phyloP scores from a whole-genome alignment of 2,113 vertebrate genomes.

The Protobothrops mucrosquamatus region DNA sequence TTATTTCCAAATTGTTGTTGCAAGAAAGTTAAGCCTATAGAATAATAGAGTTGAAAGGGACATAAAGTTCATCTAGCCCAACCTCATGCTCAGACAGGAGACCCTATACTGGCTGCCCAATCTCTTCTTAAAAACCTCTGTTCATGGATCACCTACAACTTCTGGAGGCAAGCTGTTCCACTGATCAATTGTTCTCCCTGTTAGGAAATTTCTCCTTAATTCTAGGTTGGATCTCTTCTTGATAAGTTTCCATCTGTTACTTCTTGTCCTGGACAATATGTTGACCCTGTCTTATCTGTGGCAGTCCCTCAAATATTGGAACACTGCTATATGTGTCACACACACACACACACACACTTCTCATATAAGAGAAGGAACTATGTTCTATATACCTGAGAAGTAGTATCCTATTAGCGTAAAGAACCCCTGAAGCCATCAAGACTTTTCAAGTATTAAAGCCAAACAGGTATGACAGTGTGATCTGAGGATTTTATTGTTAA shows the following conservation, averaged over 20 bases:
- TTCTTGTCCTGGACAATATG: background rate
- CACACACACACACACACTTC: background rate
- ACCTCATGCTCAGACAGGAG: background rate
- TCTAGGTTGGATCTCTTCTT: background rate
- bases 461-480: background rate
- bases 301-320: background rate
- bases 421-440: background rate
- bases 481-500: background rate
- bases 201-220: background rate
- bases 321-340: background rate
- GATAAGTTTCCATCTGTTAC: background rate
- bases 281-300: background rate
- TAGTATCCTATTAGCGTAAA: background rate
- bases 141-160: background rate
- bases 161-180: background rate
- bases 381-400: background rate
- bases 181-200: background rate
- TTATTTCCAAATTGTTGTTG: background rate
- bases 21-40: slow-evolving; percentile 8
- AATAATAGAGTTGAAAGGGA: background rate
- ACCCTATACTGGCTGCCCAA: background rate
- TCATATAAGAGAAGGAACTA: background rate
- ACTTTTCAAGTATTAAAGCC: background rate
- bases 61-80: background rate
- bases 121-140: background rate